These are phyloP conservation scores for Holacanthella duospinosa DNA, from an alignment of 2,888 invertebrate species.

Conservation along the genomic window DNA sequence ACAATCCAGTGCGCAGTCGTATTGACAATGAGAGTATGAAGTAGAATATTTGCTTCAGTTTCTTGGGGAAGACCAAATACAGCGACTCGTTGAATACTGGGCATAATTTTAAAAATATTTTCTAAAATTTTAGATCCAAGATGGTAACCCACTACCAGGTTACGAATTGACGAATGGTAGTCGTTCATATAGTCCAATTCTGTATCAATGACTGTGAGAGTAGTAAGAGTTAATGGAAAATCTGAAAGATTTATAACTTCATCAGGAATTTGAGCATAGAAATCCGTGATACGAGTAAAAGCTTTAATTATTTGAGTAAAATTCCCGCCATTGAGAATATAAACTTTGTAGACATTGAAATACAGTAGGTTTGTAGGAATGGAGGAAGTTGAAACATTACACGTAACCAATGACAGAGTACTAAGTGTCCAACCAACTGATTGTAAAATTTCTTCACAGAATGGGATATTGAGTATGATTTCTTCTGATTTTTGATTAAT, in stretches of 20 bases:
- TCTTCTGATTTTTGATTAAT: neutral
- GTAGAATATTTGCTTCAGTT: neutral
- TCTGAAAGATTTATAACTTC: neutral
- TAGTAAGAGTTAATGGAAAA: neutral
- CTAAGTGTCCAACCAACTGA: neutral
- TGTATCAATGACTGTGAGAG: neutral
- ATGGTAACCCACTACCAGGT: neutral
- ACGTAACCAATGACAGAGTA: neutral
- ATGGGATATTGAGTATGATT: neutral
- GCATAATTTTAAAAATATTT: neutral
- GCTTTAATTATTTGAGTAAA: neutral
- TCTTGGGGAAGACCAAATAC: neutral
- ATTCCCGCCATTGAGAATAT: neutral
- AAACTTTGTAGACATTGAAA: conserved; percentile 1
- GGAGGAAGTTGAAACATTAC: neutral
- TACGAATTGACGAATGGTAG: neutral
- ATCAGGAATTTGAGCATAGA: neutral
- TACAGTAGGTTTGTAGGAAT: neutral
- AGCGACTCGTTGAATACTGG: neutral
- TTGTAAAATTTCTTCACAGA: neutral
- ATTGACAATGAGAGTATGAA: neutral
- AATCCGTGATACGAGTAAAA: neutral
- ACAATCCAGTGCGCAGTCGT: neutral
- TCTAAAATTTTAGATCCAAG: neutral
- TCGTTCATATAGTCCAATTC: neutral